Evolutionary conservation across 2,797 vertebrate genomes (phyloP), one percentile per base, ranked within the genome.

Genomic region (Microtus agrestis): DNA sequence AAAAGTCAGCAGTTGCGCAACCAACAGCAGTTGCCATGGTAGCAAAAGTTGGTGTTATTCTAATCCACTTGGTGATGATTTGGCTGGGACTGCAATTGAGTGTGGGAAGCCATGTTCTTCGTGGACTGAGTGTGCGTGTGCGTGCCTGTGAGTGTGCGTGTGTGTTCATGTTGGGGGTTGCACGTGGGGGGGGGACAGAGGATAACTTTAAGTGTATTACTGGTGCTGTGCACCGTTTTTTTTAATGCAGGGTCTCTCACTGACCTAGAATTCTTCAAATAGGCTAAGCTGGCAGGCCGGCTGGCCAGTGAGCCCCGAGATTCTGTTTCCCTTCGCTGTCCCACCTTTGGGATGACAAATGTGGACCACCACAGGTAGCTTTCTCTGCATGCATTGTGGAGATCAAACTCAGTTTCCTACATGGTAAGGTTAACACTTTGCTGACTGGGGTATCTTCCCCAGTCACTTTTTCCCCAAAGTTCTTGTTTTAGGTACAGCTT

Each of bases 21-120:
- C 43, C 74, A 67, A 37, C 86, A 48, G 94, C 79, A 73, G 96
- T 93, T 95, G 82, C 95, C 88, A 95, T 94, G 96, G 96, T 12
- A 95, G 86, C 89, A n/a, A 76, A 91, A 93, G 91, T 91, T 92
- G 11, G 88, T 80, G 95, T 90, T 59, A 88, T 80, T 92, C 96
- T 69, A 40, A 76, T 67, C 48, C 4, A n/a, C 61, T 40, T 76
- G 74, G 89, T 51, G 74, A 82, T 27, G 56, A 76, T n/a, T 27
- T 46, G 61, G 78, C 29, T 61, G 73, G 78, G 77, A 81, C 93
- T 54, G 81, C 77, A 40, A 4, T n/a, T 56, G 87, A 13, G 10
- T 25, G 34, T 79, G 34, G 71, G 81, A 76, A 77, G 76, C 76
- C 89, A n/a, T 40, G n/a, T 61, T 89, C 80, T 67, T 25, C 2